Conservation (phyloP, 2,888 invertebrate genomes). For the Monopis laevigella region DNA sequence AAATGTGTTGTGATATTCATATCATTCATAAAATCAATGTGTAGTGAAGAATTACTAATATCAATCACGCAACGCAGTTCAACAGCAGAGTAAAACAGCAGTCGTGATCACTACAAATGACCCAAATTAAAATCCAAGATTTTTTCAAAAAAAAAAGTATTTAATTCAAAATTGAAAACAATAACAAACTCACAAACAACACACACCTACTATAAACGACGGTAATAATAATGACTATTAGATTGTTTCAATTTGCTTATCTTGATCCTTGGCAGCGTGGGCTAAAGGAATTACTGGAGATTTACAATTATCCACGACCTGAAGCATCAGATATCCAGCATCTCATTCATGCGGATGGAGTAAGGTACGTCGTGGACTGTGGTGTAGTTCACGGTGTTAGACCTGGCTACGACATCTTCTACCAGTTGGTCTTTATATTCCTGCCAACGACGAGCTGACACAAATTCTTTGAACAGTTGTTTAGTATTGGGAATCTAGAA, state of each 20-base stretch:
- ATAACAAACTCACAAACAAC: too few relatives aligned
- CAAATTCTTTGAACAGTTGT: conserved; percentile 65
- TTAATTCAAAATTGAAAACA: too few relatives aligned
- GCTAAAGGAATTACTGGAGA: background rate
- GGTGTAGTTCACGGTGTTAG: conserved; percentile 62
- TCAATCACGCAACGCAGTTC: too few relatives aligned
- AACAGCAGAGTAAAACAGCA: too few relatives aligned
- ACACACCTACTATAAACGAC: background rate
- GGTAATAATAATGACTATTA: background rate
- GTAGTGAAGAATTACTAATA: too few relatives aligned
- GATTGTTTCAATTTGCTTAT: conserved; percentile 5
- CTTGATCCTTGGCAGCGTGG: background rate
- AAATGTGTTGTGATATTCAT: too few relatives aligned
- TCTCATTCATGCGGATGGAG: conserved; percentile 69
- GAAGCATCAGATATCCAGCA: conserved; percentile 40
- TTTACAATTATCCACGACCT: background rate
- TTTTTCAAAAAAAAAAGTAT: too few relatives aligned
- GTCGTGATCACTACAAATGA: too few relatives aligned
- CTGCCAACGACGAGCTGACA: conserved; percentile 64
- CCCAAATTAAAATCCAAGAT: too few relatives aligned
- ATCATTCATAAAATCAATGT: too few relatives aligned
- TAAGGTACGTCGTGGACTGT: conserved; percentile 72
- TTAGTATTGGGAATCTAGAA: conserved; percentile 64
- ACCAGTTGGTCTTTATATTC: conserved; percentile 60
- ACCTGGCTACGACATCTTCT: conserved; percentile 51